Percentiles rank a stretch among this genome's conserved stretches.
Evolutionary conservation across 2,888 invertebrate species (phyloP).

Genomic region (Xanthorhoe designata): DNA sequence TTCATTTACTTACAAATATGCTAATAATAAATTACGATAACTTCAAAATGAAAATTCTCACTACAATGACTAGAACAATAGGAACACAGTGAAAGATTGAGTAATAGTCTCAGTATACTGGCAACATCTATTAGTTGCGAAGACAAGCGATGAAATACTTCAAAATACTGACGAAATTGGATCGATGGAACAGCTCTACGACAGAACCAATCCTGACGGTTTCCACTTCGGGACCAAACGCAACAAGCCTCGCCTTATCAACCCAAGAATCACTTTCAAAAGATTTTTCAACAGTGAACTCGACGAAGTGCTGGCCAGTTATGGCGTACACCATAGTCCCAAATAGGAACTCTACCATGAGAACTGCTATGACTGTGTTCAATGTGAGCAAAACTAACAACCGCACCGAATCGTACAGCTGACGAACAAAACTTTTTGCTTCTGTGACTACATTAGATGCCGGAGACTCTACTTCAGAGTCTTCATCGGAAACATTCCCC

Average conservation of each 20-base stretch:
- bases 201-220: conserved; percentile 61
- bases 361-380: conserved; percentile 55
- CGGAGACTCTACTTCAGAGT: conserved; percentile 8
- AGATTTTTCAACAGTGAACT: conserved; percentile 56
- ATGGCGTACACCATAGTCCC: conserved; percentile 52
- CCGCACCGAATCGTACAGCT: conserved; percentile 52
- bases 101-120: not conserved
- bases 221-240: conserved; percentile 58
- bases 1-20: not conserved
- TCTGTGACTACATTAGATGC: conserved; percentile 29
- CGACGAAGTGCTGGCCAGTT: conserved; percentile 61
- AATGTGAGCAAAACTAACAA: conserved; percentile 57
- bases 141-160: conserved; percentile 53
- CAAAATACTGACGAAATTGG: conserved; percentile 61
- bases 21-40: not conserved
- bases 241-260: conserved; percentile 51
- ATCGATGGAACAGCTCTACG: conserved; percentile 56
- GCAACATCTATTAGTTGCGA: conserved; percentile 12
- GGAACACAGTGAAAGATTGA: conserved; percentile 2
- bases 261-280: conserved; percentile 53
- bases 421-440: conserved; percentile 40
- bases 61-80: conserved; percentile 27
- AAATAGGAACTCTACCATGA: conserved; percentile 60
- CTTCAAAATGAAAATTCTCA: conserved; percentile 8
- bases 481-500: conserved; percentile 11